Base-by-base conservation (phyloP, 1,140 invertebrate genomes). In the Cotesia chilonis region DNA sequence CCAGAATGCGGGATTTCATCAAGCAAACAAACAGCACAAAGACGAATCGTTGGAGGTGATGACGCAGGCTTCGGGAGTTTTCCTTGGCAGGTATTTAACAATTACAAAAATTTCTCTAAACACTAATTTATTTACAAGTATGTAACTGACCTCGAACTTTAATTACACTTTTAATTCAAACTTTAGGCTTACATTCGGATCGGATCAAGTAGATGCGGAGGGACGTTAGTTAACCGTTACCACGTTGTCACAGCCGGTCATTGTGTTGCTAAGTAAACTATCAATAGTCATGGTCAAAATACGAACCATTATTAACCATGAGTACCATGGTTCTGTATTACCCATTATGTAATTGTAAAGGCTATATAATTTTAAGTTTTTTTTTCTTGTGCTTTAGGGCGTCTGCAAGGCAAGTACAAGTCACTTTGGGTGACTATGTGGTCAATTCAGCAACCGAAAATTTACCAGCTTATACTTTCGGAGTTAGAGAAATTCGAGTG, bases 191-290 rank as follows among this genome's bases (percentile, higher is more conserved):
- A 97, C 86, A 97, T 98, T 76, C 89, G 95, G 80, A 97, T 97
- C 69, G 92, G 95, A 81, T 92, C 94, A 71, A 92, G 88, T 86
- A 94, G 96, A 85, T 99, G 97, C 84, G 97, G 97, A 5, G 97
- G 96, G 38, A 97, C 96, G 1, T 89, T 99, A 72, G 93, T 98
- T 74, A 97, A 95, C 77, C 90, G 94, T 61, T 91, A 94, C 72
- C 96, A 98, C 87, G 95, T 99, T 1, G 95, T 98, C 36, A 98
- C 96, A 37, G 97, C 97, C 10, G 97, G 97, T 3, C 97, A 99
- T 85, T 99, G 97, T 85, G 97, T 98, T 52, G 95, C 95, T 36
- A 91, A 91, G 91, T 92, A 86, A 88, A 85, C 80, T 36, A 0
- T 68, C 63, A 37, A 37, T 41, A 37, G 36, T 65, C 60, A 61